Evolutionary conservation across 2,888 invertebrate species (phyloP), one percentile per base, ranked within the genome.

Genomic region (Alviniconcha strummeri): DNA sequence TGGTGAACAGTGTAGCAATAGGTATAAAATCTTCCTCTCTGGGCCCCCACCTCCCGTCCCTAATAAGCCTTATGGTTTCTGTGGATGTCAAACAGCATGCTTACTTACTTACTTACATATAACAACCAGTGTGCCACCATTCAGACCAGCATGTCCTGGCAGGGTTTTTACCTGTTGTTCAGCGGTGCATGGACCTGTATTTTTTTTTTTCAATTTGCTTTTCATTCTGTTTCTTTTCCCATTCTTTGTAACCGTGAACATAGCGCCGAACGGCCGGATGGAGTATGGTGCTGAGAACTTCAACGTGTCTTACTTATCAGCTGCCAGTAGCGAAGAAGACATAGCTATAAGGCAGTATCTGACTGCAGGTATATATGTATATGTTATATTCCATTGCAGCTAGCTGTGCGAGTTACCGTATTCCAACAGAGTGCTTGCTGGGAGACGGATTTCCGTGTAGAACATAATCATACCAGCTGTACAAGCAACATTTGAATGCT

Each of bases 291-390:
- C 19, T n/a, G 36, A 60, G 36, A 77, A 77, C 17, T 57, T 77
- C 60, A 77, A 77, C 60, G 77, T 77, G 11, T 76, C 78, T 57
- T 74, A 75, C 69, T 19, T 81, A 17, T 76, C 80, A n/a, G 67
- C 74, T 0, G 78, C 54, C 71, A 83, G 83, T 78, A 72, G 78
- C 56, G 77, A 60, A 60, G 77, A 77, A 56, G 76, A 57, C 19
- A 4, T 57, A 9, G 8, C 17, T 55, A 17, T 76, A 55, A n/a
- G 56, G 8, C 76, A 77, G 36, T 60, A 77, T 36, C 15, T 77
- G 13, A 77, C 77, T 5, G 60, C 77, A 77, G 77, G 77, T 77
- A 77, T 72, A 17, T 69, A 69, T 17, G n/a, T 69, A 17, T 69
- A 5, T 69, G 9, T 17, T 17, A 69, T 19, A 36, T 72, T 8